A percentile compares a stretch with the other conserved stretches of the same genome.
Conservation (phyloP, 1,140 invertebrate genomes). For the Druon quercuslanigerum region DNA sequence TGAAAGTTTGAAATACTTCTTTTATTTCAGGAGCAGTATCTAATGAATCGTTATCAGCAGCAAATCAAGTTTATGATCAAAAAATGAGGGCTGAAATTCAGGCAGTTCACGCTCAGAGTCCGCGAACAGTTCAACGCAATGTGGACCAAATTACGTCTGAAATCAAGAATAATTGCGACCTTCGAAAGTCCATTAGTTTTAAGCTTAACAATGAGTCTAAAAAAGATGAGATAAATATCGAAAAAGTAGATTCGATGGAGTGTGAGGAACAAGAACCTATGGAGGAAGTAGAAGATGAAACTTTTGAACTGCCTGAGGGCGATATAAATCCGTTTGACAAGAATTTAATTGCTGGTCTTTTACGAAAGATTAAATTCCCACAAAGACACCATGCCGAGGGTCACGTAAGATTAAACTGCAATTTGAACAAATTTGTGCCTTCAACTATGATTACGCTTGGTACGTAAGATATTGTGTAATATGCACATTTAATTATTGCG, state of each 20-base stretch:
- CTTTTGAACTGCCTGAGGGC: slow-evolving; percentile 64
- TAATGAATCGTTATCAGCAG: slow-evolving; percentile 25
- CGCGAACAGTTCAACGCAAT: slow-evolving; percentile 71
- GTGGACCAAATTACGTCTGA: slow-evolving; percentile 73
- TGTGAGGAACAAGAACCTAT: slow-evolving; percentile 60
- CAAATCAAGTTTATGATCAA: slow-evolving; percentile 62
- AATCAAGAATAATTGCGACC: slow-evolving; percentile 71
- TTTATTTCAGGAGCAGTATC: neutral
- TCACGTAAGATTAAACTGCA: slow-evolving; percentile 66
- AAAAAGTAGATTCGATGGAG: slow-evolving; percentile 64
- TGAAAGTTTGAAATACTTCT: neutral
- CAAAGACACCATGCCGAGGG: slow-evolving; percentile 70
- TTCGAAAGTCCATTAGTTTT: slow-evolving; percentile 68
- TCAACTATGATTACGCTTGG: slow-evolving; percentile 70
- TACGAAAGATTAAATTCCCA: slow-evolving; percentile 76
- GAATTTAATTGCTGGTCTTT: slow-evolving; percentile 71
- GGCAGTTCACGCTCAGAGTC: slow-evolving; percentile 72
- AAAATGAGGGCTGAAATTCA: slow-evolving; percentile 70
- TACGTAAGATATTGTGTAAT: slow-evolving; percentile 44
- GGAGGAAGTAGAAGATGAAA: slow-evolving; percentile 60
- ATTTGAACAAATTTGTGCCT: slow-evolving; percentile 74
- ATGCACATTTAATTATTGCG: slow-evolving; percentile 10
- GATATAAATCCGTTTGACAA: slow-evolving; percentile 76
- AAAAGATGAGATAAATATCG: slow-evolving; percentile 43
- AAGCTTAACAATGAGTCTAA: slow-evolving; percentile 44